Conservation (phyloP, 2,888 invertebrate species). For the Macroteleia sp. region DNA sequence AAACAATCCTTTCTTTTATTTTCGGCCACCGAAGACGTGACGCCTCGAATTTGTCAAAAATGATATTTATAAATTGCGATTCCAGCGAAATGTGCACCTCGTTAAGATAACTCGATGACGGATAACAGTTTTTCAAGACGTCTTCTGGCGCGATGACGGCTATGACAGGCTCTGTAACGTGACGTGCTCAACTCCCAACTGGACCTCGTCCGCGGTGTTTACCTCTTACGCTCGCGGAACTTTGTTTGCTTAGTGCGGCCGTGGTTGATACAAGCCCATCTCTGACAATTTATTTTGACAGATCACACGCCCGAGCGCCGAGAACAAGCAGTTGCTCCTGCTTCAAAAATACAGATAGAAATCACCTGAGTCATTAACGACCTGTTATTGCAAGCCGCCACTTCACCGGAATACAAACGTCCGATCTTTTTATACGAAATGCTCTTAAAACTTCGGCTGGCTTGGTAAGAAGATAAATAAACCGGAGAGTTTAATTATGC, state of each 20-base stretch:
- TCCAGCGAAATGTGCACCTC: background rate
- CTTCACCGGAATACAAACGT: conserved; percentile 52
- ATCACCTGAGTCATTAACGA: conserved; percentile 70
- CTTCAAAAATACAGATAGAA: conserved; percentile 59
- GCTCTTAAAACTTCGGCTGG: conserved; percentile 35
- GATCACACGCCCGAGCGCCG: conserved; percentile 45
- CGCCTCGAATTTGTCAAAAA: conserved; percentile 39
- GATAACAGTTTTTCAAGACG: conserved; percentile 35
- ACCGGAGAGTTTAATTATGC: conserved; percentile 21
- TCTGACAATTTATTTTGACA: conserved; percentile 64
- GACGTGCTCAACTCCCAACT: conserved; percentile 39
- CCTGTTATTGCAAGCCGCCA: conserved; percentile 65
- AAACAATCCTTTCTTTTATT: no score
- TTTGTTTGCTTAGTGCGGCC: conserved; percentile 56
- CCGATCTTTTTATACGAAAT: conserved; percentile 27
- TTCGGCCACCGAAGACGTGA: background rate
- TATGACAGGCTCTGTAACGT: conserved; percentile 43
- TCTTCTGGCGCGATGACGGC: conserved; percentile 53
- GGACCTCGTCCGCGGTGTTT: conserved; percentile 54
- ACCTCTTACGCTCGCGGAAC: conserved; percentile 33
- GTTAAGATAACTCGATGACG: conserved; percentile 31
- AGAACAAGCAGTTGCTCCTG: conserved; percentile 39
- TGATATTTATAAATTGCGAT: conserved; percentile 41
- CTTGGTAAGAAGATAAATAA: conserved; percentile 29
- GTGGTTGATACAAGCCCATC: conserved; percentile 57